These are phyloP conservation scores for Rattus norvegicus DNA, from an alignment of 2,113 vertebrate species.

Conservation along the genomic window GRCr8 NC_086023.1:126725001-126725500, in stretches of 20 bases:
- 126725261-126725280: fast-evolving
- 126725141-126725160: too few relatives aligned
- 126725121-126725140: too few relatives aligned
- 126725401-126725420: not conserved
- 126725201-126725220: not conserved
- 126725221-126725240: too few relatives aligned
- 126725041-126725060: not conserved
- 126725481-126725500: not conserved
- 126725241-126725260: fast-evolving
- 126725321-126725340: not conserved
- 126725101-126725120: not conserved
- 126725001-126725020: not conserved
- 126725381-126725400: not conserved
- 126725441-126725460: fast-evolving
- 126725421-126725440: not conserved
- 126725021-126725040: not conserved
- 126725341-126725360: fast-evolving
- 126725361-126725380: not conserved
- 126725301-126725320: too few relatives aligned
- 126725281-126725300: not conserved
- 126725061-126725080: not conserved
- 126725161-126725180: not conserved
- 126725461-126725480: fast-evolving
- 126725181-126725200: not conserved
- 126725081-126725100: not conserved